Percentiles rank a stretch among this genome's conserved stretches.
These are phyloP conservation scores for Sus scrofa DNA, from an alignment of 2,113 vertebrate species.

Conservation along the genomic window T2T-Sscrofa CM000830.6:111181501-111182000, in stretches of 20 bases:
- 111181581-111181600: not conserved
- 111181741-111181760: not conserved
- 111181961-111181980: conserved; percentile 38
- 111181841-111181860: conserved; percentile 46
- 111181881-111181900: conserved; percentile 23
- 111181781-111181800: not conserved
- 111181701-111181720: not conserved
- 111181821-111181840: conserved; percentile 19
- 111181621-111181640: conserved; percentile 41
- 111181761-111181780: conserved; percentile 61
- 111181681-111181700: not conserved
- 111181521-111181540: not conserved
- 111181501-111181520: not conserved
- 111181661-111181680: not conserved
- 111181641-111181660: not conserved
- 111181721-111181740: conserved; percentile 20
- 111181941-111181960: not conserved
- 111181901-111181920: conserved; percentile 3
- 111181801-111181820: not conserved
- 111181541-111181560: not conserved
- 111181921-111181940: conserved; percentile 34
- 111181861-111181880: conserved; percentile 28
- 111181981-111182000: conserved; percentile 55
- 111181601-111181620: conserved; percentile 28
- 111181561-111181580: not conserved